Conservation (phyloP, 2,113 vertebrate genomes). For the Montifringilla adamsi region DNA sequence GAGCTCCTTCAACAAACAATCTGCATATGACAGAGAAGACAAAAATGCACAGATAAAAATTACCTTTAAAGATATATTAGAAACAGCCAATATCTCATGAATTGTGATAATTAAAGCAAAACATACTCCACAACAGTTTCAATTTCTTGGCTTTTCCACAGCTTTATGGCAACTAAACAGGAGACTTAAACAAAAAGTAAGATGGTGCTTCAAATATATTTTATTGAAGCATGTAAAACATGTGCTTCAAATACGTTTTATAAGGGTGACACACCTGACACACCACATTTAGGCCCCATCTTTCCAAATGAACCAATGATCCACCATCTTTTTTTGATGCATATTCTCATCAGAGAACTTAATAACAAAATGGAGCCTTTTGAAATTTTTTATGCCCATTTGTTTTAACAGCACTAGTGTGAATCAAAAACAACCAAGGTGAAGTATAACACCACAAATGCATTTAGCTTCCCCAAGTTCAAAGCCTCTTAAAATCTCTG, state of each 20-base stretch:
- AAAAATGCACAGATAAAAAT: not conserved
- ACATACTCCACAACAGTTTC: fast-evolving
- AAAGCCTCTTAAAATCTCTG: not conserved
- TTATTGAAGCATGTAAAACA: not conserved
- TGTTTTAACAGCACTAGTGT: not conserved
- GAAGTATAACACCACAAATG: fast-evolving
- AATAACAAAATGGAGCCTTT: not conserved
- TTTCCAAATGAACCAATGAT: not conserved
- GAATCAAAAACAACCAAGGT: not conserved
- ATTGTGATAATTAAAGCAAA: not conserved
- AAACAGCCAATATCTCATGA: not conserved
- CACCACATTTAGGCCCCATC: not conserved
- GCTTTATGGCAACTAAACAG: not conserved
- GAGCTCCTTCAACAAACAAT: not conserved
- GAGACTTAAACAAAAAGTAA: not conserved
- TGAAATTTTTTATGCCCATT: not conserved
- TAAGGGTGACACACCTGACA: not conserved
- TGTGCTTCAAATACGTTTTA: not conserved
- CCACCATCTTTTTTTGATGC: not conserved
- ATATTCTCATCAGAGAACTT: not conserved
- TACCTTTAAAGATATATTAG: not conserved
- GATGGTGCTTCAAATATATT: not conserved
- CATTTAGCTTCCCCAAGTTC: not conserved
- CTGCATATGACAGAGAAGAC: fast-evolving
- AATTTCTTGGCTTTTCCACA: not conserved